These are phyloP conservation scores for Tenebrio molitor DNA, from an alignment of 1,140 invertebrate species.

Conservation along the genomic window DNA sequence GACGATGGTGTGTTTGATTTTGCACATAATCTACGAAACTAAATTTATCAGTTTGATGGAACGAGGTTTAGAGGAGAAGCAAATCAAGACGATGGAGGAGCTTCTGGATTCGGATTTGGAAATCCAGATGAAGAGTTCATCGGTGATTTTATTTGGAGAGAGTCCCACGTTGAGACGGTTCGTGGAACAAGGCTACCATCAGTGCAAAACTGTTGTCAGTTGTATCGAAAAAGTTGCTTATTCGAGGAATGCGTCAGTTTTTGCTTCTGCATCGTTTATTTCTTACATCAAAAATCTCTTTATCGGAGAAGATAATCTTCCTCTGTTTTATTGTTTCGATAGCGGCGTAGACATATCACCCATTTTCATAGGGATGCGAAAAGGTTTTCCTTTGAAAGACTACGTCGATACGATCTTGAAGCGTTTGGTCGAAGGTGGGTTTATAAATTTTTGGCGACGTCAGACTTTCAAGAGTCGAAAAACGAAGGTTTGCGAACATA, in stretches of 20 bases:
- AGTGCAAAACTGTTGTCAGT: constrained; percentile 28
- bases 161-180: constrained; percentile 1
- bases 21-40: constrained; percentile 45
- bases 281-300: constrained; percentile 39
- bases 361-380: constrained; percentile 47
- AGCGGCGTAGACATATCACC: constrained; percentile 42
- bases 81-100: constrained; percentile 45
- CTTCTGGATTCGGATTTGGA: constrained; percentile 41
- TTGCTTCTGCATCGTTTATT: constrained; percentile 33
- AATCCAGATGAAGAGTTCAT: constrained; percentile 14
- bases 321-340: constrained; percentile 46
- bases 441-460: constrained; percentile 32
- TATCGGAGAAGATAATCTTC: constrained; percentile 11
- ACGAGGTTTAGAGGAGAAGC: constrained; percentile 3
- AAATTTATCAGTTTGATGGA: constrained; percentile 42
- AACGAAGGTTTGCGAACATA: not conserved
- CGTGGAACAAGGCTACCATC: constrained; percentile 2
- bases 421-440: constrained; percentile 43
- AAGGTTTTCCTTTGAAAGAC: constrained; percentile 47
- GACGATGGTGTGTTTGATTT: constrained; percentile 45
- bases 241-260: constrained; percentile 16
- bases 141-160: not conserved
- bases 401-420: constrained; percentile 46
- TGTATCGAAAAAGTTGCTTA: constrained; percentile 31
- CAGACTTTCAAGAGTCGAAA: constrained; percentile 39